phyloP scores from a whole-genome alignment of 2,113 vertebrate species.

The Alethe castanea region DNA sequence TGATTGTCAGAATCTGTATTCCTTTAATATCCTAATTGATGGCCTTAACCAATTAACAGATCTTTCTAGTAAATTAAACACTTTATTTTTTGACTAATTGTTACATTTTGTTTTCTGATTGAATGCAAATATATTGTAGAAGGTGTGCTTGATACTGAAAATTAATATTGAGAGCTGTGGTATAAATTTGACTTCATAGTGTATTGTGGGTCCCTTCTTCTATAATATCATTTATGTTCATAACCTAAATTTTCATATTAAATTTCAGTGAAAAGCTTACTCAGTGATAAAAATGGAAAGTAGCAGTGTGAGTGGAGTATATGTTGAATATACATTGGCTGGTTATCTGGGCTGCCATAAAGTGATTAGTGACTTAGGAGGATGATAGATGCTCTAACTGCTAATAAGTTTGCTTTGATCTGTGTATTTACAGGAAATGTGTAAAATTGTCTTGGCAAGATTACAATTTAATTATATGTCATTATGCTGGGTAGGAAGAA shows the following conservation, averaged over 20 bases:
- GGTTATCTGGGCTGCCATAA: conserved; percentile 40
- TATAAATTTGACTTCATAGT: not conserved
- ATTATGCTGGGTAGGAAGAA: conserved; percentile 74
- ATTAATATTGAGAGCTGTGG: not conserved
- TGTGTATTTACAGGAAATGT: conserved; percentile 69
- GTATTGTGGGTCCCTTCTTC: not conserved
- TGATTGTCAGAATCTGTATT: not conserved
- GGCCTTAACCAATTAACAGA: not conserved
- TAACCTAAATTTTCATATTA: not conserved
- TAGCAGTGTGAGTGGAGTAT: not conserved
- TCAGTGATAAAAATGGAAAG: conserved; percentile 12
- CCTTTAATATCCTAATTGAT: not conserved
- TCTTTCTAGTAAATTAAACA: not conserved
- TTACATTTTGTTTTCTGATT: not conserved
- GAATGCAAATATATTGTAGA: not conserved
- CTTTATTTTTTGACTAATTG: not conserved
- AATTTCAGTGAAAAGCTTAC: conserved; percentile 10
- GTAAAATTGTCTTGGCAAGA: conserved; percentile 69
- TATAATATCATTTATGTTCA: not conserved
- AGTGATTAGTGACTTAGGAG: conserved; percentile 55
- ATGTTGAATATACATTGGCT: conserved; percentile 37
- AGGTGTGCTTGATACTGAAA: not conserved
- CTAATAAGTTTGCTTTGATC: conserved; percentile 71
- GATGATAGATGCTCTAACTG: conserved; percentile 60
- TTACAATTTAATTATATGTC: conserved; percentile 75